Base-by-base conservation (phyloP, 2,888 invertebrate genomes). In the Chrysina gloriosa region DNA sequence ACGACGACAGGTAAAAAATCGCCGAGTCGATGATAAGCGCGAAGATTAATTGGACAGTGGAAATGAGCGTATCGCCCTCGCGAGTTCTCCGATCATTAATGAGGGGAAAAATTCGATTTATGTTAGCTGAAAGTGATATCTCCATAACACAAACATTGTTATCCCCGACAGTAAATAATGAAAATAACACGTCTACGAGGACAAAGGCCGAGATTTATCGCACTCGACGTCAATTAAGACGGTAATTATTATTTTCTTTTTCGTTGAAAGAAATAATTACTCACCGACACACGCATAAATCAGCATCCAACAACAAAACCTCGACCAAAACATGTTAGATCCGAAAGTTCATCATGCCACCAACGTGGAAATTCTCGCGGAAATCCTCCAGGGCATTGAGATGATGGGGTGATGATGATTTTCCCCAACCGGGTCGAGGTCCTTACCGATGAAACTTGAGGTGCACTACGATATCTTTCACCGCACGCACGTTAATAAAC, bases 311-410 rank as follows among this genome's bases (percentile, higher is more conserved):
- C 58, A 61, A 29, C 16, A 61, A 42, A 36, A 9, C 42, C 25
- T 61, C 14, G 45, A 61, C 42, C 23, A 39, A 61, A 61, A 61
- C 58, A 61, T 61, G 58, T 25, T 56, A 56, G 21, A 56, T 23
- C 23, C 16, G 25, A 6, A 27, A 45, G n/a, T 42, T 19, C 42
- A 42, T 42, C 42, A 36, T 61, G 58, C 27, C 58, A 52, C 29
- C 19, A 42, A 27, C 14, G 11, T 36, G 4, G 27, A n/a, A 61
- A 31, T 31, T 9, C n/a, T 9, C 34, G 21, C 31, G 14, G 9
- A 29, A 31, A 52, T 16, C 9, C 9, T 52, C 52, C 31, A 4
- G n/a, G 11, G n/a, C 48, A 48, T 23, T 48, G 16, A 31, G 14
- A n/a, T n/a, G n/a, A n/a, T n/a, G n/a, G n/a, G n/a, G n/a, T n/a